Base-by-base conservation (phyloP, 2,797 vertebrate genomes). In the Morus bassanus region DNA sequence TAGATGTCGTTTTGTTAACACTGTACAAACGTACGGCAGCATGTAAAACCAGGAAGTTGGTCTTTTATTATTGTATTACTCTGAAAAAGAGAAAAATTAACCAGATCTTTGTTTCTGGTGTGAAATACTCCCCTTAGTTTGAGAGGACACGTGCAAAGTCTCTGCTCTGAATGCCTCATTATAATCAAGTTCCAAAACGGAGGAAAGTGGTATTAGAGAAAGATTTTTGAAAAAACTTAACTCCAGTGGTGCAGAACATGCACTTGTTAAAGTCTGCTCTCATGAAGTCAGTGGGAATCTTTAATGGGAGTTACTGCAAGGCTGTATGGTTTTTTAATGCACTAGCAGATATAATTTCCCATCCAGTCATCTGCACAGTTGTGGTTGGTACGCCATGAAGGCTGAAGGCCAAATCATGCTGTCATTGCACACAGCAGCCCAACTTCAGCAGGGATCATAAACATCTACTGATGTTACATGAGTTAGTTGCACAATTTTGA, bases 391-490 rank as follows among this genome's bases (percentile, higher is more conserved):
- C 65, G 54, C 43, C 78, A 45, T 28, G 46, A 83, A 50, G 88
- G 72, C 96, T 88, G 95, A 88, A 85, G 81, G 87, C 92, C 94
- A 93, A 83, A 77, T 78, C 78, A 91, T 89, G 75, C 81, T 88
- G 88, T 79, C 74, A 28, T 6, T 93, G 89, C 73, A 63, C 73
- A 69, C 56, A 88, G 76, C 88, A 80, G 61, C 87, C 73, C 37
- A 33, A 17, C 82, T 82, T 91, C 80, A 67, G 67, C 86, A 67
- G 85, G 61, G 51, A 74, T 80, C 80, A 13, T 65, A 90, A 92
- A 81, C 25, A 7, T 31, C 33, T 81, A 57, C 73, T 91, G 63
- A 39, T 0, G 50, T 79, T 87, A 51, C 81, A 33, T 9, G 28
- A 43, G 46, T 56, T 37, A 56, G 41, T 77, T 64, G 65, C 75